phyloP scores from a whole-genome alignment of 2,113 vertebrate genomes.

The Okapia johnstoni region DNA sequence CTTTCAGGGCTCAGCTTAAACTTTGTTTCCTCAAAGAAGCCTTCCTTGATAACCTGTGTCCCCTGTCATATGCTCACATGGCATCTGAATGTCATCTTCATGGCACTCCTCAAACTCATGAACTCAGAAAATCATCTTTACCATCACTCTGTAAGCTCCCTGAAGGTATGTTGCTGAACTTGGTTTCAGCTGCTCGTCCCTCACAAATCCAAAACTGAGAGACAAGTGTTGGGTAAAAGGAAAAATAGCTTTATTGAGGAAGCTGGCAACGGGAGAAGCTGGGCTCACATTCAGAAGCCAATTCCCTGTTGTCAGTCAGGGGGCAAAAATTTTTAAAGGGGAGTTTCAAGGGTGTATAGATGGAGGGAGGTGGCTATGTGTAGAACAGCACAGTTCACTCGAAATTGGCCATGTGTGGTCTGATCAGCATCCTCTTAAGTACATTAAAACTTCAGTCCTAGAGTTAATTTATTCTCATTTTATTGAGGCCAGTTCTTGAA shows the following conservation, averaged over 20 bases:
- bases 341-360: background rate
- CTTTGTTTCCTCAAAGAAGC: background rate
- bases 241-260: background rate
- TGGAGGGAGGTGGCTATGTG: background rate
- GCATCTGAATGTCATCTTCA: background rate
- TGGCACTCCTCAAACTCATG: background rate
- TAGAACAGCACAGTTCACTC: background rate
- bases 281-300: background rate
- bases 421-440: background rate
- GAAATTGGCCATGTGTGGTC: background rate
- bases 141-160: background rate
- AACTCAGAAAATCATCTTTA: background rate
- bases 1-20: background rate
- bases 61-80: background rate
- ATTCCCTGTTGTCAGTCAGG: background rate
- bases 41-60: background rate
- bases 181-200: fast-evolving
- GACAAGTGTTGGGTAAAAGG: background rate
- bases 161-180: background rate
- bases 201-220: background rate
- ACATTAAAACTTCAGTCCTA: background rate
- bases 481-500: background rate
- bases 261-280: background rate
- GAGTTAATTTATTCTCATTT: background rate
- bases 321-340: background rate